A percentile compares a stretch with the other conserved stretches of the same genome.
These are phyloP conservation scores for Tetragonula carbonaria DNA, from an alignment of 2,888 invertebrate species.

Conservation along the genomic window DNA sequence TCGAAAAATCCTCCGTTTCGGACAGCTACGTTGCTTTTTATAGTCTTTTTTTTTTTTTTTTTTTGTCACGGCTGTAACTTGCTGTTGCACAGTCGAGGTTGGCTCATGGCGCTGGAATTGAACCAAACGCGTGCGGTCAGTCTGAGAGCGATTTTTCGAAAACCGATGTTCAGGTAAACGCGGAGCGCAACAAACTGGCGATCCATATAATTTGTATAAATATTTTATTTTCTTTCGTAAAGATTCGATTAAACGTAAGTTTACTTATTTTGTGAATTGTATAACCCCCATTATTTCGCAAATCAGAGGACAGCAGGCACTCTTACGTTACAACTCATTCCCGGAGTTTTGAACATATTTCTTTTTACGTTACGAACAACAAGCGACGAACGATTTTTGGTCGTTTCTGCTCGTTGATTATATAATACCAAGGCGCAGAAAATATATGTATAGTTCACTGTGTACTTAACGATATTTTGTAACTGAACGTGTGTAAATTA, in stretches of 20 bases:
- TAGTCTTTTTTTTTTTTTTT: slow-evolving; percentile 18
- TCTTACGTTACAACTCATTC: not conserved
- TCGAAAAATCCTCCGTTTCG: slow-evolving; percentile 30
- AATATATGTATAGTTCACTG: slow-evolving; percentile 30
- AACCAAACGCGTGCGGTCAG: slow-evolving; percentile 54
- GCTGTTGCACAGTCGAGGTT: slow-evolving; percentile 47
- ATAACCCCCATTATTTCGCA: slow-evolving; percentile 30
- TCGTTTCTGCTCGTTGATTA: slow-evolving; percentile 9
- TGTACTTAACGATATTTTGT: slow-evolving; percentile 58
- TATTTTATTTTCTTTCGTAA: slow-evolving; percentile 54
- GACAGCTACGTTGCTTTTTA: slow-evolving; percentile 59
- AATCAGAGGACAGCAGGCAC: not conserved
- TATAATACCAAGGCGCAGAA: slow-evolving; percentile 1
- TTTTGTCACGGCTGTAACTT: slow-evolving; percentile 46
- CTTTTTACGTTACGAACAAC: not conserved
- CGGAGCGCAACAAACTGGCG: slow-evolving; percentile 33
- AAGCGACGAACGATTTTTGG: slow-evolving; percentile 18
- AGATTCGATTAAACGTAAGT: slow-evolving; percentile 57
- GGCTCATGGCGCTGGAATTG: slow-evolving; percentile 42
- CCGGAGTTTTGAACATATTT: not conserved
- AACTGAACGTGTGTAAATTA: slow-evolving; percentile 30
- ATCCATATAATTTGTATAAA: slow-evolving; percentile 57
- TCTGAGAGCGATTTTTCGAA: slow-evolving; percentile 29
- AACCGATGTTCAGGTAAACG: slow-evolving; percentile 32
- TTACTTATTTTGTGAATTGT: slow-evolving; percentile 56